These are phyloP conservation scores for Pecten maximus DNA, from an alignment of 2,888 invertebrate genomes.

Conservation along the genomic window DNA sequence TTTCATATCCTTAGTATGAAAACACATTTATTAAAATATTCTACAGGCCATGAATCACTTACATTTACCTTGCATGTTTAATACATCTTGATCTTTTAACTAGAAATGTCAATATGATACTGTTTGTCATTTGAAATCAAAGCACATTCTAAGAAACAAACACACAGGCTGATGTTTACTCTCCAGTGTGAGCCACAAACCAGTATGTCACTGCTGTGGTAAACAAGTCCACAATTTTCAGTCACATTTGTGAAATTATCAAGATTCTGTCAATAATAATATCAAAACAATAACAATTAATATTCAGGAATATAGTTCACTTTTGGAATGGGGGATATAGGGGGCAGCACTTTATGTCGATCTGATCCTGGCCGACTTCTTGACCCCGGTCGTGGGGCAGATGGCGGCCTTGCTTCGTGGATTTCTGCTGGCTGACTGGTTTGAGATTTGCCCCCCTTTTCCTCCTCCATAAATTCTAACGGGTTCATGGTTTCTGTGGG, in stretches of 20 bases:
- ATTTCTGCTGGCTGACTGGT: conserved; percentile 59
- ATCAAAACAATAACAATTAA: not conserved
- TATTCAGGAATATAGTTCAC: conserved; percentile 41
- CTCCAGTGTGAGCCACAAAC: not conserved
- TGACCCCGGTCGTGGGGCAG: conserved; percentile 65
- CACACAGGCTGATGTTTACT: not conserved
- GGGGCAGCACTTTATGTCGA: conserved; percentile 77
- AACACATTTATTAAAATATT: too few relatives aligned
- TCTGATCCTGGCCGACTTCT: conserved; percentile 75
- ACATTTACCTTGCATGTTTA: too few relatives aligned
- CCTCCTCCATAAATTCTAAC: conserved; percentile 73
- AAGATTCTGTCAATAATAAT: conserved; percentile 4
- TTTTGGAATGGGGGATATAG: conserved; percentile 66
- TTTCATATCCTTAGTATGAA: too few relatives aligned
- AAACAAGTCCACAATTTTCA: not conserved
- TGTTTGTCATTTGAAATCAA: not conserved
- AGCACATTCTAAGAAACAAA: not conserved
- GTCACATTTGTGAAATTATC: not conserved
- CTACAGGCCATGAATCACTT: too few relatives aligned
- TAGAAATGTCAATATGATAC: not conserved
- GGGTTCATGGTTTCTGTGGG: conserved; percentile 75
- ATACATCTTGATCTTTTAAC: too few relatives aligned
- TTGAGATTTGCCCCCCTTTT: conserved; percentile 47
- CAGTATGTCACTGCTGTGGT: conserved; percentile 28
- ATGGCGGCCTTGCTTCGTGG: conserved; percentile 65